These are phyloP conservation scores for Teleogryllus oceanicus DNA, from an alignment of 2,888 invertebrate species.

Conservation along the genomic window DNA sequence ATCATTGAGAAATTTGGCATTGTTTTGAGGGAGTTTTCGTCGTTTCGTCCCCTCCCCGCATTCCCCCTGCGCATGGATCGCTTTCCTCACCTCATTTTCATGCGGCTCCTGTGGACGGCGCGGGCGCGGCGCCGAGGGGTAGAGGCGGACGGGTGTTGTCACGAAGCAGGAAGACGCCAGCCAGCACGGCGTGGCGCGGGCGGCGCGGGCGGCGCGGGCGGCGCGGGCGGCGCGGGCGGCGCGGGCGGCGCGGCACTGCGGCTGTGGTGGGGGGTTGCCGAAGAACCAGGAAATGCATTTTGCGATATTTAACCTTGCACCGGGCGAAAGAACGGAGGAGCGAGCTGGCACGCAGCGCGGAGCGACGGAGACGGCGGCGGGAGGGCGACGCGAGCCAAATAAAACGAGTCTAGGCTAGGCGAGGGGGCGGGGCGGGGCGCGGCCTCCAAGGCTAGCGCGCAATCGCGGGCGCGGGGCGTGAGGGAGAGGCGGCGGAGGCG, in stretches of 20 bases:
- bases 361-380: neutral
- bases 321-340: neutral
- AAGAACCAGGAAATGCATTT: slow-evolving; percentile 3
- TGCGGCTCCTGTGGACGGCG: too few relatives aligned
- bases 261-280: neutral
- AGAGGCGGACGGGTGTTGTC: neutral
- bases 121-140: too few relatives aligned
- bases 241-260: neutral
- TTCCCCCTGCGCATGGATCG: too few relatives aligned
- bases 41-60: too few relatives aligned
- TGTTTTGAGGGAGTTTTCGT: too few relatives aligned
- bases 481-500: neutral
- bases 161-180: neutral
- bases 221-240: neutral
- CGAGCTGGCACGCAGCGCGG: neutral
- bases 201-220: neutral
- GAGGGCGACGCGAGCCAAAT: neutral
- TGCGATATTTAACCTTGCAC: slow-evolving; percentile 6
- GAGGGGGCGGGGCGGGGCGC: neutral
- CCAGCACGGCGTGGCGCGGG: neutral
- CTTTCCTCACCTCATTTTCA: too few relatives aligned
- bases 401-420: neutral
- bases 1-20: too few relatives aligned
- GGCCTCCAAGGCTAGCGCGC: neutral
- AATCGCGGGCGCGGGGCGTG: neutral